Conservation (phyloP, 1,140 invertebrate species). For the Metaphire vulgaris region DNA sequence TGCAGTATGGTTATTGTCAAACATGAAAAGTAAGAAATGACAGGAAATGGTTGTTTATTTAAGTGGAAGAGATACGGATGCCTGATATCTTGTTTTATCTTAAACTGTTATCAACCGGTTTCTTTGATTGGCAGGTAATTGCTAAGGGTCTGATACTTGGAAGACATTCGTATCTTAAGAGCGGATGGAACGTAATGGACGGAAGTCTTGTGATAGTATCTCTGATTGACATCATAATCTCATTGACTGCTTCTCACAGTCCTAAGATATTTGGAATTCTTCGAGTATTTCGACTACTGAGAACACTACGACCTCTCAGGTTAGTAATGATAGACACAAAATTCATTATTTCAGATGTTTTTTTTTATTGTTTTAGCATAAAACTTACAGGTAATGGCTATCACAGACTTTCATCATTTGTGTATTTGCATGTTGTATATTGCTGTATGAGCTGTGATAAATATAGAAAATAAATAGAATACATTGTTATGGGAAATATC, state of each 20-base stretch:
- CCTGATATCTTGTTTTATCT: too few relatives aligned
- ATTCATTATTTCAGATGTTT: too few relatives aligned
- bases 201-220: slow-evolving; percentile 94
- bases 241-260: slow-evolving; percentile 80
- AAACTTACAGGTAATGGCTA: too few relatives aligned
- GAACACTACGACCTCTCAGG: slow-evolving; percentile 86
- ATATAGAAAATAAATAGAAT: too few relatives aligned
- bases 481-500: too few relatives aligned
- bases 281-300: slow-evolving; percentile 88
- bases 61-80: slow-evolving; percentile 4
- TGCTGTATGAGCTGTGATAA: too few relatives aligned
- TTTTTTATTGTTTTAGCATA: too few relatives aligned
- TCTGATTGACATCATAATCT: slow-evolving; percentile 91
- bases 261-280: slow-evolving; percentile 96
- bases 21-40: background rate
- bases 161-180: slow-evolving; percentile 85
- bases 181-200: slow-evolving; percentile 99
- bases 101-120: too few relatives aligned
- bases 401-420: too few relatives aligned
- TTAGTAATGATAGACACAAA: slow-evolving; percentile 29
- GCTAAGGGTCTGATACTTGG: slow-evolving; percentile 91
- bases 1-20: background rate
- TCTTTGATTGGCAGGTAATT: slow-evolving; percentile 70
- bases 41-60: too few relatives aligned
- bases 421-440: too few relatives aligned